Evolutionary conservation across 1,140 invertebrate species (phyloP), one percentile per base, ranked within the genome.

Genomic region (Trichomalopsis sarcophagae): DNA sequence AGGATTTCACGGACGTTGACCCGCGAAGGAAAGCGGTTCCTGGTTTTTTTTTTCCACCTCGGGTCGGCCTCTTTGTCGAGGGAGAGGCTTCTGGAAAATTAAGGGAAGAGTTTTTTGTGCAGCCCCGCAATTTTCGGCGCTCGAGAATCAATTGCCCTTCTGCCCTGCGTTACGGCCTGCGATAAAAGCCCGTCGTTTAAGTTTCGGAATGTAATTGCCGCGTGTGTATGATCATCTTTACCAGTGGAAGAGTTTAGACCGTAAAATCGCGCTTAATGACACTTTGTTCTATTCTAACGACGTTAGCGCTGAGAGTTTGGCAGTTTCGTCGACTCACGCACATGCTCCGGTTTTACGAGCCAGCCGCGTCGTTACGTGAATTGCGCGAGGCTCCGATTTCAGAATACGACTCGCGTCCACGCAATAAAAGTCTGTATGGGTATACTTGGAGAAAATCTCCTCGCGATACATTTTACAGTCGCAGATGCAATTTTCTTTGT

Each of bases 401-500:
- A 69, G 11, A 17, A 21, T 62, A 13, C 69, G 13, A 7, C 27
- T 10, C 6, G 10, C 69, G 23, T n/a, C 69, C 2, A 27, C 3
- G 30, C 69, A 36, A 55, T 50, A 73, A 36, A 27, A 47, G 27
- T 47, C 68, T 21, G 17, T 14, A 13, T 21, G 2, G 2, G 55
- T 21, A 62, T 62, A 50, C 47, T 50, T 17, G 6, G 17, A 62
- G 55, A 62, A 62, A 62, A 21, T 21, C 14, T 44, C 55, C 14
- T 62, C 17, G 55, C 33, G 33, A 36, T 36, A 7, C 17, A 21
- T 62, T 62, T 6, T n/a, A 62, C 21, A 50, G 13, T n/a, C 81
- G 33, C 69, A 55, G 44, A 73, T n/a, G 50, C 62, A 78, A 62
- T 62, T 44, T 73, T 36, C 81, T 55, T 82, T 82, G 81, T 82